These are phyloP conservation scores for Asbolus verrucosus DNA, from an alignment of 1,140 invertebrate species.

Conservation along the genomic window DNA sequence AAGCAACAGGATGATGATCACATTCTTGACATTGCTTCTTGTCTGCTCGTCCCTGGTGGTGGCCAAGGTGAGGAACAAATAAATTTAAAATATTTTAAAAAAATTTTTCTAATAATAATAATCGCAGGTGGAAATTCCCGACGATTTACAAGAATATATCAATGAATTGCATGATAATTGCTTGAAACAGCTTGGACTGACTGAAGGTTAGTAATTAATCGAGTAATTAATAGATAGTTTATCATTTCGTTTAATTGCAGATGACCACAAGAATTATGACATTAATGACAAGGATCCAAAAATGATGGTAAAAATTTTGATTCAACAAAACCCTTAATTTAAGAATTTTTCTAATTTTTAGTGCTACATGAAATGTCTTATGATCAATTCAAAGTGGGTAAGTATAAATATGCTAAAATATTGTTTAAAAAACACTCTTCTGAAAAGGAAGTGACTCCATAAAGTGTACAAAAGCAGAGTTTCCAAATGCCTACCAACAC, in stretches of 20 bases:
- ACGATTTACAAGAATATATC: slow-evolving; percentile 37
- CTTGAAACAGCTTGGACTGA: slow-evolving; percentile 1
- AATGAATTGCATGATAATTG: slow-evolving; percentile 23
- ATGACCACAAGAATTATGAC: slow-evolving; percentile 50
- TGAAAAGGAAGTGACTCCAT: too few species aligned
- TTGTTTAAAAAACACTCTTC: too few species aligned
- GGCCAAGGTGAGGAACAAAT: not conserved
- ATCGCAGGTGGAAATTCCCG: slow-evolving; percentile 5
- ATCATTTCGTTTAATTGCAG: slow-evolving; percentile 52
- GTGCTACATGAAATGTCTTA: slow-evolving; percentile 58
- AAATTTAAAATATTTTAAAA: not conserved
- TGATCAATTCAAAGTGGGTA: slow-evolving; percentile 58
- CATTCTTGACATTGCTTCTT: not conserved
- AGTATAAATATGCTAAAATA: slow-evolving; percentile 6
- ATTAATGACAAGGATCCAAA: slow-evolving; percentile 49
- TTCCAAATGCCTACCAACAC: too few species aligned
- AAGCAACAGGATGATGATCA: too few species aligned
- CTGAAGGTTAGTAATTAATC: slow-evolving; percentile 34
- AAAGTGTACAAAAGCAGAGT: too few species aligned
- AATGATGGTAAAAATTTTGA: slow-evolving; percentile 51
- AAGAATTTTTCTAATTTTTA: slow-evolving; percentile 45
- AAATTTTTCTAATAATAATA: too few species aligned
- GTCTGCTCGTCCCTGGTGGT: not conserved
- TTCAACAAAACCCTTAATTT: not conserved
- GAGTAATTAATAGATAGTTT: too few species aligned